Evolutionary conservation across 2,113 vertebrate species (phyloP).

Genomic region (Zapus hudsonius): DNA sequence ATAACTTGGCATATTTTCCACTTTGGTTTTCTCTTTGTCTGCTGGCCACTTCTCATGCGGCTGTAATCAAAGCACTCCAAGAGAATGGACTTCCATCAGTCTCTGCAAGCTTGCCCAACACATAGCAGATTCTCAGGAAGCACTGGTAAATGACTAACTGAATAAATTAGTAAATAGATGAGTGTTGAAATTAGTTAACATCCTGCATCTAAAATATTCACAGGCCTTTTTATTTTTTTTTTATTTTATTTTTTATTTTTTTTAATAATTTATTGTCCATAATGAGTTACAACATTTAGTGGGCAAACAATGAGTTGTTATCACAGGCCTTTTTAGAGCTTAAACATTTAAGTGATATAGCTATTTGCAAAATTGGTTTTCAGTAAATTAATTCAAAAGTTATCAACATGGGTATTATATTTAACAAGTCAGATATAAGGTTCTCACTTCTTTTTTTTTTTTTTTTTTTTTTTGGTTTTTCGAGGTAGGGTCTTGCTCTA

Average conservation of each 20-base stretch:
- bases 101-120: no score
- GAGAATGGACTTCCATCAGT: no score
- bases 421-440: not conserved
- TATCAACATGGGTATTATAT: not conserved
- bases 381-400: not conserved
- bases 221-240: slow-evolving; percentile 3
- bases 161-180: not conserved
- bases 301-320: no score
- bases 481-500: no score
- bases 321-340: not conserved
- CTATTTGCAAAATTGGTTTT: not conserved
- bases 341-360: not conserved
- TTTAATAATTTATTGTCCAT: no score
- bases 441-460: not conserved
- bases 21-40: not conserved
- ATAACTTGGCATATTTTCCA: not conserved
- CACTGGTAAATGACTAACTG: no score
- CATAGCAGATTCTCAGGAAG: no score
- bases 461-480: no score
- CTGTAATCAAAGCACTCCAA: no score
- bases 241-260: no score
- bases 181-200: slow-evolving; percentile 16
- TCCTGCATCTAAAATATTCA: not conserved
- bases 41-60: no score
- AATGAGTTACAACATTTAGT: no score